Percentiles rank a stretch among this genome's conserved stretches.
Conservation (phyloP, 2,888 invertebrate genomes). For the Aphelenchoides bicaudatus region DNA sequence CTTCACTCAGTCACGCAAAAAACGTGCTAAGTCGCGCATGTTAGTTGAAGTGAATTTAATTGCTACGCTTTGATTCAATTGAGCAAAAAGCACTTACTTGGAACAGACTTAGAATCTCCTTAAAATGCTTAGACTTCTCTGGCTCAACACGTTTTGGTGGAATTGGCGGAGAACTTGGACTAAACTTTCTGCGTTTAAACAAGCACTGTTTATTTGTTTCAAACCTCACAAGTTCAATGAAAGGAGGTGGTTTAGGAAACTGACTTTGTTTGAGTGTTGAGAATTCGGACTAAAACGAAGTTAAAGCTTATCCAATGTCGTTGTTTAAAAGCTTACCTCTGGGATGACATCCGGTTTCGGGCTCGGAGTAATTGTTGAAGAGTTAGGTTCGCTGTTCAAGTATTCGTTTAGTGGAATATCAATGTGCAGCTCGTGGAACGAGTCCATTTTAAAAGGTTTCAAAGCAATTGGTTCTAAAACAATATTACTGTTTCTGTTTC, state of each 20-base stretch:
- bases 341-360: neutral
- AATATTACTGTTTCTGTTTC: too few relatives aligned
- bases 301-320: neutral
- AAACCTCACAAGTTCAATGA: neutral
- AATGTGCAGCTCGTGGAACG: constrained; percentile 6
- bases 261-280: neutral
- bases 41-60: too few relatives aligned
- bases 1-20: neutral
- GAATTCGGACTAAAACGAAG: neutral
- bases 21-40: too few relatives aligned
- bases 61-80: too few relatives aligned
- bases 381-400: constrained; percentile 6
- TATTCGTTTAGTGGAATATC: neutral
- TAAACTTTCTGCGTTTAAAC: neutral
- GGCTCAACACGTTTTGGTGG: neutral
- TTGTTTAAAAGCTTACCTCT: neutral
- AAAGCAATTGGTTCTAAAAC: too few relatives aligned
- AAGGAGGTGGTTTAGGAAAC: neutral
- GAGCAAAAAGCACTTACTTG: neutral
- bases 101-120: constrained; percentile 4
- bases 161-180: neutral
- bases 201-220: neutral
- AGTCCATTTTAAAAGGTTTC: neutral
- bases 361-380: neutral
- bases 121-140: neutral